Evolutionary conservation across 2,797 vertebrate genomes (phyloP), one percentile per base, ranked within the genome.

Genomic region (Danio kyathit): DNA sequence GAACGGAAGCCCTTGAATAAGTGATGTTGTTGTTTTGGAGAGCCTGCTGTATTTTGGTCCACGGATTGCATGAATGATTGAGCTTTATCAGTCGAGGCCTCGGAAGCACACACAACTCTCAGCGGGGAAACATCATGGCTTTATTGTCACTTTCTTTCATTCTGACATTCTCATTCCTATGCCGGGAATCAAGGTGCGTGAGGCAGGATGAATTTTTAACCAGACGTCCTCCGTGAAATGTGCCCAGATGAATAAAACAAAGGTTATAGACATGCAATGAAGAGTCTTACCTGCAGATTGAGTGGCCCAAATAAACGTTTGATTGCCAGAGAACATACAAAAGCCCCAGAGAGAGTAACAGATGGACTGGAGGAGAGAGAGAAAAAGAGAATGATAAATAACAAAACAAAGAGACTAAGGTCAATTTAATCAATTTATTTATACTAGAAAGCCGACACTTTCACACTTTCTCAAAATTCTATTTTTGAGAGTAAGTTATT

Each of bases 221-320:
- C 65, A 76, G 82, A 16, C 12, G 69, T 71, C 21, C 74, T 67
- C 61, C 70, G 79, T 71, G 51, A 83, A 80, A 86, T 82, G 66
- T 80, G 67, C 67, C 64, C 16, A 17, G 76, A 84, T 85, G 64
- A 86, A 86, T 82, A 85, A 83, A 80, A 81, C 81, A 71, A 77
- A 60, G 52, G 17, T 38, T 66, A 40, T 1, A 60, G 70, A 60
- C 63, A 78, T 0, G 19, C 12, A 56, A 66, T 43, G 51, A 76
- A 67, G 67, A 40, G 19, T 38, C 75, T 77, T 54, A 76, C 74
- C 74, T 76, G 61, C 17, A 56, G 40, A 56, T 46, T 40, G 75
- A 77, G 64, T 7, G 48, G 14, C 19, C 41, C 10, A 44, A 67
- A 57, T 46, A 66, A 57, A 57, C 41, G 43, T 75, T 66, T 17